phyloP scores from a whole-genome alignment of 2,888 invertebrate species.

The Mythimna albipuncta region DNA sequence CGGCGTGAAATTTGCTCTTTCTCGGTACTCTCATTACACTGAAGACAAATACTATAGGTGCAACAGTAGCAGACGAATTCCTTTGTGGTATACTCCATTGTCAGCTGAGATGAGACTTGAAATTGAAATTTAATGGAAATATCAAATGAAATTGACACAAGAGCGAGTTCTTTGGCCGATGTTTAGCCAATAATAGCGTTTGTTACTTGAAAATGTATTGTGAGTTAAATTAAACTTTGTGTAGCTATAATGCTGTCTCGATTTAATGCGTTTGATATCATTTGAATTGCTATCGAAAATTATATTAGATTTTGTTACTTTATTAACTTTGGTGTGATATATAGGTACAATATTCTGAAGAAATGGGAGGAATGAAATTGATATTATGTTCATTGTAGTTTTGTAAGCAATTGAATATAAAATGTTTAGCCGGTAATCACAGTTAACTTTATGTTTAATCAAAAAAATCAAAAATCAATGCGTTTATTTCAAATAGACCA shows the following conservation, averaged over 20 bases:
- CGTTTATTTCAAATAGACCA: too few species aligned
- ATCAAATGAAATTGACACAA: slow-evolving; percentile 79
- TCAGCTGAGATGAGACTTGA: slow-evolving; percentile 76
- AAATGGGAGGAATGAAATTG: slow-evolving; percentile 27
- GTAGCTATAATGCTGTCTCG: slow-evolving; percentile 61
- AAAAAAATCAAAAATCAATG: too few species aligned
- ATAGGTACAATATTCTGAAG: slow-evolving; percentile 21
- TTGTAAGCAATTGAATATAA: slow-evolving; percentile 3
- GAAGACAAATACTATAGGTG: slow-evolving; percentile 60
- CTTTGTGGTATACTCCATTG: slow-evolving; percentile 56
- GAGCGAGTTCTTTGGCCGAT: slow-evolving; percentile 72
- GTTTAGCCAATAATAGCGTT: slow-evolving; percentile 74
- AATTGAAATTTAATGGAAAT: slow-evolving; percentile 85
- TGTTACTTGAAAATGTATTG: slow-evolving; percentile 73
- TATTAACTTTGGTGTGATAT: slow-evolving; percentile 41
- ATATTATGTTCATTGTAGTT: slow-evolving; percentile 24
- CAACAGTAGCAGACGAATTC: slow-evolving; percentile 67
- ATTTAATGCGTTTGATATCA: slow-evolving; percentile 64
- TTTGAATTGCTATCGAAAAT: slow-evolving; percentile 59
- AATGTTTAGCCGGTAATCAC: neutral
- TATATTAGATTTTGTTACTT: slow-evolving; percentile 60
- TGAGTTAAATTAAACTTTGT: slow-evolving; percentile 74
- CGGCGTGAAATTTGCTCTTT: slow-evolving; percentile 80
- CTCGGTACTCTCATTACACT: slow-evolving; percentile 71
- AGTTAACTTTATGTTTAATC: neutral